Conservation (phyloP, 2,797 vertebrate species). For the Sebastiscus albofasciatus region DNA sequence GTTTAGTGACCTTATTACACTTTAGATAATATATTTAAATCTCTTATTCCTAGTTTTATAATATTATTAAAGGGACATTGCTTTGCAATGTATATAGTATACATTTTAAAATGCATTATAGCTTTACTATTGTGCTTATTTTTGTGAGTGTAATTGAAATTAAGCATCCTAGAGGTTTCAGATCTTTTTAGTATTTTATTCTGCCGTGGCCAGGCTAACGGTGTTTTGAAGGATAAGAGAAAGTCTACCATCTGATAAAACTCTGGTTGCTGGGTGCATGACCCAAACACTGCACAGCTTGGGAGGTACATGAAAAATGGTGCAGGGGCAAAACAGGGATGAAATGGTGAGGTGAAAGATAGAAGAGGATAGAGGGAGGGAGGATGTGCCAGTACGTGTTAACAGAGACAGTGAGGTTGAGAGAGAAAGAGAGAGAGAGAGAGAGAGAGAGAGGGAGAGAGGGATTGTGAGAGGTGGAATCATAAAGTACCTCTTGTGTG, state of each 20-base stretch:
- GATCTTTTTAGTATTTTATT: constrained; percentile 9
- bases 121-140: not conserved
- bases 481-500: constrained; percentile 85
- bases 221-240: constrained; percentile 61
- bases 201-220: not conserved
- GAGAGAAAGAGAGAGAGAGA: constrained; percentile 29
- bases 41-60: not conserved
- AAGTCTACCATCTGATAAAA: constrained; percentile 69
- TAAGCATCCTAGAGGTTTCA: not conserved
- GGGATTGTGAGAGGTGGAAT: constrained; percentile 74
- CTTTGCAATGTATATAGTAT: not conserved
- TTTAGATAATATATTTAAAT: not conserved
- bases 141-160: not conserved
- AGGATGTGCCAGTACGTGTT: constrained; percentile 65
- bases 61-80: not conserved
- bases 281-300: constrained; percentile 76
- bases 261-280: constrained; percentile 61
- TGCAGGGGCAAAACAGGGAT: constrained; percentile 65
- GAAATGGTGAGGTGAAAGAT: constrained; percentile 65
- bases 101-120: not conserved
- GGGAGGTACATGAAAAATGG: constrained; percentile 75
- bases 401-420: constrained; percentile 62
- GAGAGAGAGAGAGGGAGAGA: constrained; percentile 56
- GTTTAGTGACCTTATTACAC: not conserved
- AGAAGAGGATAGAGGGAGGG: constrained; percentile 60